Conservation (phyloP, 2,888 invertebrate genomes). For the Hedya salicella region DNA sequence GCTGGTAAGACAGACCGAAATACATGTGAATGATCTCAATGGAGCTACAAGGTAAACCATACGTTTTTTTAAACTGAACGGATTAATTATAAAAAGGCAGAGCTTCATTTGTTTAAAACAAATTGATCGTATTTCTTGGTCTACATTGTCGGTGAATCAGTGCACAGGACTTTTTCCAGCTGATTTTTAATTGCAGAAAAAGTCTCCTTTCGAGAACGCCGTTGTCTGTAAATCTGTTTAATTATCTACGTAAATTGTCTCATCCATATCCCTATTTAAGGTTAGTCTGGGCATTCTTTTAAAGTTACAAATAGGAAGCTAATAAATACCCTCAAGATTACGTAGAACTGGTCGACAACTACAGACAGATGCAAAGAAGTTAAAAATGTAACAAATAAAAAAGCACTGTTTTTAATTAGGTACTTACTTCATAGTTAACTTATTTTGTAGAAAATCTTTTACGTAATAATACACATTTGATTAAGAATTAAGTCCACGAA, state of each 20-base stretch:
- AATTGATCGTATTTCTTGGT: neutral
- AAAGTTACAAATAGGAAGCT: conserved; percentile 19
- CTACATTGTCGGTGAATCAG: neutral
- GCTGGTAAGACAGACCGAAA: no score
- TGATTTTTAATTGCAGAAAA: neutral
- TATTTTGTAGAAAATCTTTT: no score
- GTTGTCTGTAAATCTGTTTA: conserved; percentile 30
- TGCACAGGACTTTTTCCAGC: neutral
- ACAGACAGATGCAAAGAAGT: conserved; percentile 35
- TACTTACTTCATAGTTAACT: no score
- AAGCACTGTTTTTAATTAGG: neutral
- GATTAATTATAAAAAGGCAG: no score
- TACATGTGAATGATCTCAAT: no score
- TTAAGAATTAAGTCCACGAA: no score
- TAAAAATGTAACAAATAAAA: neutral
- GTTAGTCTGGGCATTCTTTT: conserved; percentile 30
- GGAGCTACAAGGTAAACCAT: neutral
- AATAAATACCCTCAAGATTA: conserved; percentile 32
- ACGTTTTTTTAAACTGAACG: neutral
- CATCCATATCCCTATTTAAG: conserved; percentile 32
- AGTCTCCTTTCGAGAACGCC: conserved; percentile 8
- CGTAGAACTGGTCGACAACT: conserved; percentile 46
- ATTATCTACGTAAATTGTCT: conserved; percentile 31
- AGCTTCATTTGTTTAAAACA: neutral
- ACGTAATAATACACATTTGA: no score